Conservation (phyloP, 2,113 vertebrate species). For the Ophthalmolycus amberensis region DNA sequence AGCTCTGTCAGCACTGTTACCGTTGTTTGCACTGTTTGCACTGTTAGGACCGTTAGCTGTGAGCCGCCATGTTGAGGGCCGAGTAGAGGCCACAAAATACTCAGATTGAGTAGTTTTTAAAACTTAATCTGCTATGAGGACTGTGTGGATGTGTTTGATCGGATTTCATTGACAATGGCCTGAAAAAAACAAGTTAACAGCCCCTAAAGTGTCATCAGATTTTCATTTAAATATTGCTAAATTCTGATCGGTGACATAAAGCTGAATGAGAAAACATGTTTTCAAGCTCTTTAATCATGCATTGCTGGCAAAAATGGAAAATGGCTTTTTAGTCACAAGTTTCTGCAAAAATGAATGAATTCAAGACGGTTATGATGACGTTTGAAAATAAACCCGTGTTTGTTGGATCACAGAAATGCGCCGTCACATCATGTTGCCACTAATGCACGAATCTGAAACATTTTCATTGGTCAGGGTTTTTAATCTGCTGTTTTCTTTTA, state of each 20-base stretch:
- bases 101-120: background rate
- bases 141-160: background rate
- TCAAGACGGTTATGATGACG: conserved; percentile 36
- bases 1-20: too few relatives aligned
- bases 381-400: conserved; percentile 32
- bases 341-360: conserved; percentile 33
- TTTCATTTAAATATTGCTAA: background rate
- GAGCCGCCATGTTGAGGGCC: too few relatives aligned
- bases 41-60: too few relatives aligned
- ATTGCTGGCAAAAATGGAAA: conserved; percentile 12
- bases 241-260: background rate
- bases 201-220: background rate
- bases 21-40: too few relatives aligned
- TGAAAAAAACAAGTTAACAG: background rate
- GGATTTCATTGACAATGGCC: background rate
- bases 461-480: conserved; percentile 10
- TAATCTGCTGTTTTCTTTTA: conserved; percentile 4
- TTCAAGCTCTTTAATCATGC: background rate
- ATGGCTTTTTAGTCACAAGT: conserved; percentile 31
- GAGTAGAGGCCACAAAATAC: too few relatives aligned
- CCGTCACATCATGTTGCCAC: conserved; percentile 54
- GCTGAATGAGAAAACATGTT: background rate
- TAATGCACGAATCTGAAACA: conserved; percentile 38
- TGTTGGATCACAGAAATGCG: conserved; percentile 37
- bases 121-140: background rate